phyloP scores from a whole-genome alignment of 2,113 vertebrate species.

The Microcebus jonahi region DNA sequence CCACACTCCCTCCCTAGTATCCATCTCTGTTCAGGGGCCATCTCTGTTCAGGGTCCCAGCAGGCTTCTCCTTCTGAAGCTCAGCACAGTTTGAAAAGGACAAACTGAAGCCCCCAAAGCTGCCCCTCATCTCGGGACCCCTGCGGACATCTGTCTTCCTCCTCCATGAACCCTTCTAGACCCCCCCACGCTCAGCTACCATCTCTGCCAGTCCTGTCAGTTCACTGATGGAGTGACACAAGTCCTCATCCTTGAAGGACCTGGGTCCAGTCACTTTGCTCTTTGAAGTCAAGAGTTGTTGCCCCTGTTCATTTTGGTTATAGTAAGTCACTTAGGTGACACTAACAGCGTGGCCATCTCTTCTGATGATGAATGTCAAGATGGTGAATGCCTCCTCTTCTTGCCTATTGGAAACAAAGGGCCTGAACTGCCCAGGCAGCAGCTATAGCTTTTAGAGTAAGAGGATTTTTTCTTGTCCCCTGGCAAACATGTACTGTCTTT shows the following conservation, averaged over 20 bases:
- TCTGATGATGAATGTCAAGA: background rate
- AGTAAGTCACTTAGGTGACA: rapidly evolving
- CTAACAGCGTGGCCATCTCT: rapidly evolving
- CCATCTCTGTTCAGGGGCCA: background rate
- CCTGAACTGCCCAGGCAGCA: rapidly evolving
- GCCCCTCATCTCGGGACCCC: background rate
- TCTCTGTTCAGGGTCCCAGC: background rate
- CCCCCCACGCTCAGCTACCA: rapidly evolving
- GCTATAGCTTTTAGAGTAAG: rapidly evolving
- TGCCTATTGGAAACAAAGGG: rapidly evolving
- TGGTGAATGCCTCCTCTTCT: rapidly evolving
- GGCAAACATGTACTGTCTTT: background rate
- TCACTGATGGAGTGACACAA: background rate
- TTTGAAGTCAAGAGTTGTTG: rapidly evolving
- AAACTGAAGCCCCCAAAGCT: rapidly evolving
- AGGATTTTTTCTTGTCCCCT: background rate
- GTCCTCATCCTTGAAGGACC: rapidly evolving
- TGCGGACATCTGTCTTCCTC: background rate
- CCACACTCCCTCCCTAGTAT: rapidly evolving
- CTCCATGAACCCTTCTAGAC: rapidly evolving
- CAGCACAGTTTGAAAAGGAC: rapidly evolving
- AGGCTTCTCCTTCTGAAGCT: background rate
- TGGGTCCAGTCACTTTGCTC: rapidly evolving
- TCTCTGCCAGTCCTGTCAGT: rapidly evolving
- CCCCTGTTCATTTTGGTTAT: no score